Evolutionary conservation across 2,888 invertebrate genomes (phyloP), one percentile per base, ranked within the genome.

Genomic region (Caenorhabditis sp.): DNA sequence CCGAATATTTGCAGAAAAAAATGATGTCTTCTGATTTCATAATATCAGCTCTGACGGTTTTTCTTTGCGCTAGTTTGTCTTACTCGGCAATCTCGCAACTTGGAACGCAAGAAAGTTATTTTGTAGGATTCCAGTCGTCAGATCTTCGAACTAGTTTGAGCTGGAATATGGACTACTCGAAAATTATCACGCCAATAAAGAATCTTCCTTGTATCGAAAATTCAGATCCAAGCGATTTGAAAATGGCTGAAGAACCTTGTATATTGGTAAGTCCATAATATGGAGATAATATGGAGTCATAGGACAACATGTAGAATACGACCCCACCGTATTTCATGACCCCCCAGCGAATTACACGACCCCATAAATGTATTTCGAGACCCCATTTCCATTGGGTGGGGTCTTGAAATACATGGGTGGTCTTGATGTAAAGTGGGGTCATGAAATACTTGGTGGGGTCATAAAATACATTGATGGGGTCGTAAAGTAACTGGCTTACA

Each of bases 1-100:
- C 17, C n/a, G 31, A 37, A 36, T n/a, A 26, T 51, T 72, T 55
- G 8, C 62, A 64, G 64, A 58, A 21, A 51, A 68, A 49, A 62
- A 26, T 69, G 6, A 43, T 69, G 17, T n/a, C 61, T 12, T n/a
- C 49, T 23, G 19, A 62, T 4, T 66, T 66, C 31, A 19, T 37
- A 17, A 10, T 37, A 17, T 65, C 64, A 53, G 31, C 62, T 17
- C 24, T 31, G 0, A 27, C 59, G 5, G 23, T 58, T 5, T 10
- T 58, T 3, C 19, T 70, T 21, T 6, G 27, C 10, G 21, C 62
- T 6, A 62, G 60, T 10, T n/a, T 58, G 0, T 66, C 49, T 6
- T 31, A 58, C 12, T 36, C 58, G 1, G 5, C 62, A 19, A 51
- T 58, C n/a, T 62, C 65, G 0, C 62, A 31, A 31, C 17, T 70